Conservation (phyloP, 2,797 vertebrate genomes). For the Borostomias antarcticus region DNA sequence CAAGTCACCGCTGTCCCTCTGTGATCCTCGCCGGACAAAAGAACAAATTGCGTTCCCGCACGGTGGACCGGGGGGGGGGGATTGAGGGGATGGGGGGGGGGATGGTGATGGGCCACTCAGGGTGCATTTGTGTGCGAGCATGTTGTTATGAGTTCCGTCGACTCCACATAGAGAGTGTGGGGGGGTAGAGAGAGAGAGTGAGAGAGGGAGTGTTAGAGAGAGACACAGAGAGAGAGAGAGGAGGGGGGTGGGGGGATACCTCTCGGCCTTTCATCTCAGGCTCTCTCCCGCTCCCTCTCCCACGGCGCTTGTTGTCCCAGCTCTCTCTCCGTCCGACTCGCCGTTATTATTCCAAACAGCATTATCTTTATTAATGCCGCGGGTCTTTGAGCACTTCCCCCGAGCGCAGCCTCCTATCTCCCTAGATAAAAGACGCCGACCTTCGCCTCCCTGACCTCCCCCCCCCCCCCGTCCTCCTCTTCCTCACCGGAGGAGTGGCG, state of each 20-base stretch:
- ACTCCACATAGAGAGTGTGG: constrained; percentile 34
- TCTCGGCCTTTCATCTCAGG: constrained; percentile 79
- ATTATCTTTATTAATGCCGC: constrained; percentile 78
- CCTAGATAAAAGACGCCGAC: constrained; percentile 84
- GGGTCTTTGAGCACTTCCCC: constrained; percentile 65
- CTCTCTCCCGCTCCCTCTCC: constrained; percentile 26
- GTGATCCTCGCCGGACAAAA: constrained; percentile 77
- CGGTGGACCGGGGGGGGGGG: constrained; percentile 46
- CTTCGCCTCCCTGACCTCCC: too few relatives aligned
- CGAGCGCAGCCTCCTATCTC: constrained; percentile 65
- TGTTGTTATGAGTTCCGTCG: constrained; percentile 63
- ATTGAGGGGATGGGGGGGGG: background rate
- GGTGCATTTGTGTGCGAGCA: constrained; percentile 61
- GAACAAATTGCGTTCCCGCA: constrained; percentile 76
- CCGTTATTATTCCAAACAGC: constrained; percentile 81
- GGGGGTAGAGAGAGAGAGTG: background rate
- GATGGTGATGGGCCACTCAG: constrained; percentile 53
- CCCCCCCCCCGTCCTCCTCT: constrained; percentile 55
- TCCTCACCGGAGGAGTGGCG: constrained; percentile 35
- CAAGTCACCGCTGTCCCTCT: constrained; percentile 67
- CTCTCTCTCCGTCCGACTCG: constrained; percentile 66
- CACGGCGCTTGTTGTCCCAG: constrained; percentile 63
- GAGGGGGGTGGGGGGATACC: constrained; percentile 50
- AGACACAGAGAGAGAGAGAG: constrained; percentile 31
- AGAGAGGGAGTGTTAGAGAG: constrained; percentile 6